phyloP scores from a whole-genome alignment of 2,113 vertebrate genomes.

The Rhea pennata region DNA sequence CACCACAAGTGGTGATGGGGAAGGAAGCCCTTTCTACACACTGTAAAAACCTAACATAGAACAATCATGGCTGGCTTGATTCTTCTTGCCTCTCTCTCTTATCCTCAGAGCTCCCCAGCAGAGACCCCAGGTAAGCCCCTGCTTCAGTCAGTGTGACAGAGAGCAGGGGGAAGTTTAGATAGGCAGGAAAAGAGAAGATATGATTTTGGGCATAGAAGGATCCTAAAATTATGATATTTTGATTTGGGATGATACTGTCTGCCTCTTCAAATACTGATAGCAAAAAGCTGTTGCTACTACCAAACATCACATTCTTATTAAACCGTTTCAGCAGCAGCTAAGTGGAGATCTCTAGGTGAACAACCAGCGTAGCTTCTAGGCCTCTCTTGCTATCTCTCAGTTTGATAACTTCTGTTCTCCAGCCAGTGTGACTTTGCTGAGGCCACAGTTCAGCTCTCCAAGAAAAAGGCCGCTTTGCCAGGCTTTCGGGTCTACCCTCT shows the following conservation, averaged over 20 bases:
- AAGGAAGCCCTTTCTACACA: background rate
- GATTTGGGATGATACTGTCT: background rate
- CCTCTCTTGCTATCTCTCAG: background rate
- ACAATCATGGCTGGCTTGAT: background rate
- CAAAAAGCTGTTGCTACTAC: background rate
- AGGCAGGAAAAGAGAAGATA: background rate
- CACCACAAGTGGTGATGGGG: background rate
- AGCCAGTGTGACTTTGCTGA: background rate
- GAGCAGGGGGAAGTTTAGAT: background rate
- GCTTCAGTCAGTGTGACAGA: background rate
- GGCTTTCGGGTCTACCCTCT: background rate
- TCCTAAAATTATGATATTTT: accelerated
- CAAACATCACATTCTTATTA: background rate
- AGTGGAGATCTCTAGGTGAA: background rate
- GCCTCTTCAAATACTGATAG: background rate
- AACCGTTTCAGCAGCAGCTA: background rate
- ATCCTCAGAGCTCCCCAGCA: background rate
- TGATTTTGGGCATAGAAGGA: background rate
- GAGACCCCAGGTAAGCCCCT: background rate
- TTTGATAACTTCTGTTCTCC: background rate
- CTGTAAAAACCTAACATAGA: background rate
- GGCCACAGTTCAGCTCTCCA: background rate
- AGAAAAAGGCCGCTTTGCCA: background rate
- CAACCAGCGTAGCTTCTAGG: background rate
- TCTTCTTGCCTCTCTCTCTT: background rate